Conservation (phyloP, 2,888 invertebrate genomes). For the Epirrhoe alternata region DNA sequence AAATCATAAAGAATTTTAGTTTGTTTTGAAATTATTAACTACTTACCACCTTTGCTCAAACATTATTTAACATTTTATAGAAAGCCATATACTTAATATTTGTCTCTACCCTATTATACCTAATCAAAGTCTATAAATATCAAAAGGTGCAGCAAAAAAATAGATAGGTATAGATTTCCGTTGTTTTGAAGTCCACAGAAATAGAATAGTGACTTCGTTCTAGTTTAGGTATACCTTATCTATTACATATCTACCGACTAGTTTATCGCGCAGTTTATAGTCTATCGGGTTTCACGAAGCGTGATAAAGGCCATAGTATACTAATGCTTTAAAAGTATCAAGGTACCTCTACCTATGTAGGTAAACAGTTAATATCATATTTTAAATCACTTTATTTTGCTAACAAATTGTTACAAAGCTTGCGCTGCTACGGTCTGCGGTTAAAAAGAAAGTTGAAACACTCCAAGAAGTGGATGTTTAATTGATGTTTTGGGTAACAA, state of each 20-base stretch:
- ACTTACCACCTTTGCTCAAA: background rate
- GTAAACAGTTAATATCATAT: background rate
- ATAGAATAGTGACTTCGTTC: conserved; percentile 1
- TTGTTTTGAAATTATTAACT: conserved; percentile 12
- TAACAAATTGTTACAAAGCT: too few species aligned
- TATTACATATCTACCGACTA: conserved; percentile 19
- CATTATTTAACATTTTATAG: too few species aligned
- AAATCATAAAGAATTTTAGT: conserved; percentile 24
- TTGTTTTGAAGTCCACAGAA: too few species aligned
- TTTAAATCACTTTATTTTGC: too few species aligned
- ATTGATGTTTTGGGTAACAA: too few species aligned
- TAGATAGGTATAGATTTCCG: too few species aligned
- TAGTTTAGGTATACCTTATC: conserved; percentile 36
- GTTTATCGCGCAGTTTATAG: conserved; percentile 37
- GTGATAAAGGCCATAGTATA: conserved; percentile 22
- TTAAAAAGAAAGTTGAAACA: too few species aligned
- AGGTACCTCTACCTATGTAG: background rate
- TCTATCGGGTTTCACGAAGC: conserved; percentile 31
- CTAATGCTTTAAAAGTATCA: background rate
- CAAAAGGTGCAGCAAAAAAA: too few species aligned
- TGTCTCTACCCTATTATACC: background rate
- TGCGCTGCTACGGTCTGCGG: too few species aligned
- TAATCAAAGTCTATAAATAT: background rate
- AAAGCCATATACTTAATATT: too few species aligned
- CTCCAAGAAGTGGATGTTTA: too few species aligned